phyloP scores from a whole-genome alignment of 2,113 vertebrate species.

The Progne subis region DNA sequence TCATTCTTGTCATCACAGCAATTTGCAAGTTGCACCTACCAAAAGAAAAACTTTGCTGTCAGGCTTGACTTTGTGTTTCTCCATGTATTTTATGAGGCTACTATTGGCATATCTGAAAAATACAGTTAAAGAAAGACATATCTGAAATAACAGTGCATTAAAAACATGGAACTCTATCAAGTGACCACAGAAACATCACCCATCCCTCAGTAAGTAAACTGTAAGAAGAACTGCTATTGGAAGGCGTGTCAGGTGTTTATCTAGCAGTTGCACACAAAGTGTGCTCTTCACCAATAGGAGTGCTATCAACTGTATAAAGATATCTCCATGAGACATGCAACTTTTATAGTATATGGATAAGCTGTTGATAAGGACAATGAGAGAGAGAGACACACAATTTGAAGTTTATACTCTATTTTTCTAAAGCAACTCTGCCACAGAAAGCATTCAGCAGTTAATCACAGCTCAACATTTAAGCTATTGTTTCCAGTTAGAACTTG shows the following conservation, averaged over 20 bases:
- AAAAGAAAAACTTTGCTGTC: constrained; percentile 98
- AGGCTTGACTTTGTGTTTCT: constrained; percentile 99
- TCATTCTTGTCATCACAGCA: neutral
- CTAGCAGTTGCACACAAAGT: neutral
- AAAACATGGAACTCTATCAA: neutral
- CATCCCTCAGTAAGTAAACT: neutral
- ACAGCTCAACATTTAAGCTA: neutral
- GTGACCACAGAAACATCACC: neutral
- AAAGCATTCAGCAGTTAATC: fast-evolving
- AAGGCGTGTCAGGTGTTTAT: neutral
- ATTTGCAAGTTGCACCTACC: constrained; percentile 77
- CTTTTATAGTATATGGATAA: neutral
- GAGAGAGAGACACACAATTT: neutral
- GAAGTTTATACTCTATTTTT: neutral
- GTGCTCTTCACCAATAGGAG: neutral
- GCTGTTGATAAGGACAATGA: neutral
- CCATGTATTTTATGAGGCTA: constrained; percentile 99
- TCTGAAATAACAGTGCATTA: neutral
- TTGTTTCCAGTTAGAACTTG: neutral
- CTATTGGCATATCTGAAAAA: constrained; percentile 93
- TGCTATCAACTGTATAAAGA: neutral
- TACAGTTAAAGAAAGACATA: constrained; percentile 14
- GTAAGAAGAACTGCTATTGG: neutral
- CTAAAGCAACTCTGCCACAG: neutral
- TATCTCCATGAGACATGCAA: neutral